Base-by-base conservation (phyloP, 2,797 vertebrate species). In the Ctenopoma multispine region DNA sequence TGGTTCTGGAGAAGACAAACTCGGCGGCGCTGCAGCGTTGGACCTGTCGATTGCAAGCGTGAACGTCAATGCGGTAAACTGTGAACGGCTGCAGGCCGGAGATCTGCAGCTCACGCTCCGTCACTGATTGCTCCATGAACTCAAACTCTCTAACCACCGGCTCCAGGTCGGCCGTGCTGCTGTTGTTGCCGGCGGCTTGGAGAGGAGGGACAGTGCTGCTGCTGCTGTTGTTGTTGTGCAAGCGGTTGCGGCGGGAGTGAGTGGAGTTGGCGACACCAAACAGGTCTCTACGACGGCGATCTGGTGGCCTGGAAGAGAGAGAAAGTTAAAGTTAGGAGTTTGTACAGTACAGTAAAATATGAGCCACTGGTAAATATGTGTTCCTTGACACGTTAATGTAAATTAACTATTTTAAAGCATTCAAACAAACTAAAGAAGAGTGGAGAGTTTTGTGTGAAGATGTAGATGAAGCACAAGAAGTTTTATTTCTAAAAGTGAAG, bases 1-100 rank as follows among this genome's bases (percentile, higher is more conserved):
- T 97, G 67, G 98, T 99, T 84, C 98, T 95, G 41, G 97, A 97
- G 79, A 98, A 97, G 76, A 99, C 96, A 0, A 99, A 99, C 88
- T 97, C 96, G 0, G 97, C 96, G 0, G 96, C 96, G 0, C 98
- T 99, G 80, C 98, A 99, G 77, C 96, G 94, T 18, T 94, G 94
- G 0, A 97, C 96, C 85, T 97, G 97, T 0, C 96, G 94, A 77
- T 98, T 98, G 85, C 98, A 99, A 70, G 97, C 98, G 62, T 99
- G 98, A 31, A 99, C 95, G 70, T 99, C 97, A 0, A 99, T 96
- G 77, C 96, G 97, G 90, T 99, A 99, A 11, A 98, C 92, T 0
- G 97, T 99, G 71, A 99, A 99, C 0, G 97, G 96, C 86, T 95
- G 93, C 63, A 99, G 94, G 59, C 95, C 92, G 0, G 92, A 93